Percentiles rank a stretch among this genome's conserved stretches.
Conservation (phyloP, 2,888 invertebrate species). For the Coleophora flavipennella region DNA sequence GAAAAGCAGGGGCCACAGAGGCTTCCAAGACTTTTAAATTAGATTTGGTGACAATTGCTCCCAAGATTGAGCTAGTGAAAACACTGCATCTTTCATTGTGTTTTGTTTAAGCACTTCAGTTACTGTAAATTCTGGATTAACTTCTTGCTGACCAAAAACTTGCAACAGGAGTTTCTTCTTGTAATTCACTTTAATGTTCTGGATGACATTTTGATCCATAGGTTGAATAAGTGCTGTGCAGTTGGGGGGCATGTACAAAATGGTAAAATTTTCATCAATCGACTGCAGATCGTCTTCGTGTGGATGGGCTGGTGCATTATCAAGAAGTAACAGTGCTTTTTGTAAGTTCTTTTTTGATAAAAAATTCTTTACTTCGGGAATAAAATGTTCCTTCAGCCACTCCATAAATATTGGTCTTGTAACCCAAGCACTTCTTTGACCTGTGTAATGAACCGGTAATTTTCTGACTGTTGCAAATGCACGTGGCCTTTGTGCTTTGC, state of each 20-base stretch:
- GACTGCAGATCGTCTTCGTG: conserved; percentile 21
- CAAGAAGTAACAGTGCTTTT: conserved; percentile 23
- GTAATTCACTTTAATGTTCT: conserved; percentile 5
- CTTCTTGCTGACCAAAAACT: neutral
- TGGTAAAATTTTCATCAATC: conserved; percentile 21
- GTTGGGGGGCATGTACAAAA: conserved; percentile 25
- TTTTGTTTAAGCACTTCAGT: neutral
- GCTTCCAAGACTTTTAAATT: neutral
- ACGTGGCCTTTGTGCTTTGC: conserved; percentile 14
- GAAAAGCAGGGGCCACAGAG: neutral
- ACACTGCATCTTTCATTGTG: neutral
- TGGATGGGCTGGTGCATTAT: conserved; percentile 23
- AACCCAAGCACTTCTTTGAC: conserved; percentile 20
- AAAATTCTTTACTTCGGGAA: conserved; percentile 12
- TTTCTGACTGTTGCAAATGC: conserved; percentile 12
- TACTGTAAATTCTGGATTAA: neutral
- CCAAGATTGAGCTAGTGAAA: neutral
- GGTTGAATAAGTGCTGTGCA: conserved; percentile 27
- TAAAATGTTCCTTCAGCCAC: conserved; percentile 21
- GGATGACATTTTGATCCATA: conserved; percentile 27
- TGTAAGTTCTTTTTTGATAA: conserved; percentile 8
- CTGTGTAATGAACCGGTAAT: conserved; percentile 21
- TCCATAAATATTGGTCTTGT: conserved; percentile 24
- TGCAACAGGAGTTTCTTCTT: neutral
- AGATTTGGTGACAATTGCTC: neutral